These are phyloP conservation scores for Agrochola lychnidis DNA, from an alignment of 2,888 invertebrate genomes.

Conservation along the genomic window DNA sequence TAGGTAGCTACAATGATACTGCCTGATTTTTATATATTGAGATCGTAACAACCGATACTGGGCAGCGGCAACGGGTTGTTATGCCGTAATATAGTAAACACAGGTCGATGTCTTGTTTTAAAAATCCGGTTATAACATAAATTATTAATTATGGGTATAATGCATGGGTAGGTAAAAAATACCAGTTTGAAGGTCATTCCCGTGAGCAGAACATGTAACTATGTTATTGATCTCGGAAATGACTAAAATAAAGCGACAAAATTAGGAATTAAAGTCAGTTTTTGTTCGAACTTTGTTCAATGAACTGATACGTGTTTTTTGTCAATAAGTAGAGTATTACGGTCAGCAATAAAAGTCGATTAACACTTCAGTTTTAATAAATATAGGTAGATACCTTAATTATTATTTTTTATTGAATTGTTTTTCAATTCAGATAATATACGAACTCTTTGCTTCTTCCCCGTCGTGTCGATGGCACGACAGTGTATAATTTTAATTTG, in stretches of 20 bases:
- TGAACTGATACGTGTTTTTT: conserved; percentile 22
- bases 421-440: too few species aligned
- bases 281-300: conserved; percentile 35
- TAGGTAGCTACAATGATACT: background rate
- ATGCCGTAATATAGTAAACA: background rate
- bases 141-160: background rate
- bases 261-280: conserved; percentile 3
- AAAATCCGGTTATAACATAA: conserved; percentile 37
- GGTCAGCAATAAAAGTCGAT: background rate
- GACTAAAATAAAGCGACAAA: conserved; percentile 1
- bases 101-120: conserved; percentile 13
- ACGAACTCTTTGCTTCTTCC: too few species aligned
- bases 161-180: background rate
- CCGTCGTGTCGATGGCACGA: too few species aligned
- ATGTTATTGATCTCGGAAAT: conserved; percentile 19
- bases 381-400: too few species aligned
- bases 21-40: background rate
- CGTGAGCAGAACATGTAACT: background rate
- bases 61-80: background rate
- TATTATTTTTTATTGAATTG: too few species aligned
- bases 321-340: background rate
- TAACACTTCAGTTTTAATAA: background rate
- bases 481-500: too few species aligned
- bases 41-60: background rate
- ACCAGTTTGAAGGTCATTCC: conserved; percentile 40